Base-by-base conservation (phyloP, 2,888 invertebrate genomes). In the Celastrina argiolus region DNA sequence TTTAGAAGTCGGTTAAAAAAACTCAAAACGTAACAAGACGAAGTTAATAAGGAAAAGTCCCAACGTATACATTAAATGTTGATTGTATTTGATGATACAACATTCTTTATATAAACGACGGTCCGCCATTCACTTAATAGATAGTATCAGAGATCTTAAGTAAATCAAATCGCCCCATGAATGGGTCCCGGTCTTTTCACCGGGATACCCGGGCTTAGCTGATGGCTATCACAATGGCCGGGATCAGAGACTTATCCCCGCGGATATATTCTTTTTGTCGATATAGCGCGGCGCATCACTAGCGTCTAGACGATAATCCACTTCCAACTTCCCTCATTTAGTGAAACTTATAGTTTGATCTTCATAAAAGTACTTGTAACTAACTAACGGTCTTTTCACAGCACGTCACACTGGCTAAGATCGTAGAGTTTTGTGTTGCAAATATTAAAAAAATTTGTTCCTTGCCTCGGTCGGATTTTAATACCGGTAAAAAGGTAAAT, bases 151-250 rank as follows among this genome's bases (percentile, higher is more conserved):
- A 78, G 88, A 89, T 88, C 90, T 91, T 89, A 90, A 89, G 91
- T 91, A 91, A 91, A 91, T 91, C 91, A 91, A 91, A 91, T 89
- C 88, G 81, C 87, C 85, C 88, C 84, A 86, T 90, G 90, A 91
- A 91, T 90, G 83, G 88, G 84, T 80, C 82, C 81, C 76, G 83
- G 82, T 86, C 84, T 86, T 88, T 89, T 87, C 87, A 85, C 81
- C 75, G 85, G 83, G 79, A 87, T 83, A 83, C 77, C 76, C 75
- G 85, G 84, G 78, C 87, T 84, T 83, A 77, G 76, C 83, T 83
- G 89, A 88, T 88, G 86, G 78, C 86, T 88, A 87, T 89, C 90
- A 90, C 90, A 90, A 90, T 90, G 80, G 84, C 79, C 81, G 76
- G 86, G 90, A 90, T 90, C 88, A 88, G 82, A 78, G 86, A 83